Percentiles rank a stretch among this genome's conserved stretches.
Conservation (phyloP, 2,797 vertebrate species). For the Periophthalmus magnuspinnatus region DNA sequence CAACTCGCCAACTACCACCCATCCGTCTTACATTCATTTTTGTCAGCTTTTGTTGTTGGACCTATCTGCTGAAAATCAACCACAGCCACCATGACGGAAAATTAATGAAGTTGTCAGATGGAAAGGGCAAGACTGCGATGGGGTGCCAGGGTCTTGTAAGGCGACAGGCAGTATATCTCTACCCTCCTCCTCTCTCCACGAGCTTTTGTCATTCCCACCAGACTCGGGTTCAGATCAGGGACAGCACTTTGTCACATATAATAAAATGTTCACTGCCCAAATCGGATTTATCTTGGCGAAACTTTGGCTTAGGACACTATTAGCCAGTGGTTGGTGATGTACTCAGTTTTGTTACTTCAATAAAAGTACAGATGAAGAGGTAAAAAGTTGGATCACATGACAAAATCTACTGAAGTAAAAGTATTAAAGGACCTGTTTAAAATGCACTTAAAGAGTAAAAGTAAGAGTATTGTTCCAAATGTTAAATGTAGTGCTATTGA, state of each 20-base stretch:
- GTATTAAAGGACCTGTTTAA: no score
- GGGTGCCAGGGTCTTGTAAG: slow-evolving; percentile 58
- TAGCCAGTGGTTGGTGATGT: slow-evolving; percentile 29
- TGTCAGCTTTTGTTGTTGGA: slow-evolving; percentile 53
- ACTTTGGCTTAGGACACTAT: slow-evolving; percentile 70
- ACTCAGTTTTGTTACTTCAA: no score
- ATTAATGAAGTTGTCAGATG: slow-evolving; percentile 72
- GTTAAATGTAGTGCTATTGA: no score
- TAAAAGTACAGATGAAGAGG: no score
- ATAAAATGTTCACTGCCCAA: slow-evolving; percentile 72
- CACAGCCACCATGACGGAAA: slow-evolving; percentile 52
- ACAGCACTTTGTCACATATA: slow-evolving; percentile 56
- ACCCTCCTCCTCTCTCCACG: slow-evolving; percentile 41
- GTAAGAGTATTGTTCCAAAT: no score
- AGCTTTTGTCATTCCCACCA: slow-evolving; percentile 53
- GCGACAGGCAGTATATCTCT: slow-evolving; percentile 53
- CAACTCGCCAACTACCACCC: slow-evolving; percentile 37
- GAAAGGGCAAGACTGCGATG: slow-evolving; percentile 60
- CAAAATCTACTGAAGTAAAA: no score
- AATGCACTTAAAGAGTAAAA: no score
- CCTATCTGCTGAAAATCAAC: slow-evolving; percentile 69
- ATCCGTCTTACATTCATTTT: slow-evolving; percentile 58
- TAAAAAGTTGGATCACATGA: no score
- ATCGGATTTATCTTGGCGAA: slow-evolving; percentile 75
- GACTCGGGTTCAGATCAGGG: slow-evolving; percentile 65